Evolutionary conservation across 2,113 vertebrate species (phyloP).

Genomic region (Prietella phreatophila): DNA sequence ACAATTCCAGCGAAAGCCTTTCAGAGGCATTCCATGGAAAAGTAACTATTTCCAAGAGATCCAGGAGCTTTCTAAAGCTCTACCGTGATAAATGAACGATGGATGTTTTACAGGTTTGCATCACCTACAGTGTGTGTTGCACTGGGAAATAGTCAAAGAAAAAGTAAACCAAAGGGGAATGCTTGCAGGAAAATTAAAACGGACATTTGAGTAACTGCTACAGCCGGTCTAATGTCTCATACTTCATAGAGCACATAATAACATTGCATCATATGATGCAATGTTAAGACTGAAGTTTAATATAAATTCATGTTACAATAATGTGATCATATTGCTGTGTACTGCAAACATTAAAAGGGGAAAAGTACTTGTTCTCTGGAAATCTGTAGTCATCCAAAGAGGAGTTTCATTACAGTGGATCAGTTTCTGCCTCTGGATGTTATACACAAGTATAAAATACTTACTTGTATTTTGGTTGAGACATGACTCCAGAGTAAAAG

Average conservation of each 20-base stretch:
- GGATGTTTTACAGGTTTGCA: neutral
- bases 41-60: neutral
- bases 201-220: neutral
- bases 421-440: neutral
- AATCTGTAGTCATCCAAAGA: neutral
- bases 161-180: neutral
- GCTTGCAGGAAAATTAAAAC: neutral
- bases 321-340: neutral
- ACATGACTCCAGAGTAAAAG: neutral
- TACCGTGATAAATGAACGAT: neutral
- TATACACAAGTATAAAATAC: too few species aligned
- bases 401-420: neutral
- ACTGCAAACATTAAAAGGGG: neutral
- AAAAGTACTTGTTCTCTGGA: neutral
- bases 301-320: neutral
- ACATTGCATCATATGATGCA: too few species aligned
- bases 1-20: neutral
- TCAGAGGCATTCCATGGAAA: neutral
- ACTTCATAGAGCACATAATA: too few species aligned
- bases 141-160: neutral
- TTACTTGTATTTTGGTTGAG: neutral
- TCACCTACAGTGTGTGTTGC: neutral
- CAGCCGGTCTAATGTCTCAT: neutral
- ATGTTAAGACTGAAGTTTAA: neutral
- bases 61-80: neutral